Base-by-base conservation (phyloP, 2,797 vertebrate genomes). In the Dromococcyx pavoninus region DNA sequence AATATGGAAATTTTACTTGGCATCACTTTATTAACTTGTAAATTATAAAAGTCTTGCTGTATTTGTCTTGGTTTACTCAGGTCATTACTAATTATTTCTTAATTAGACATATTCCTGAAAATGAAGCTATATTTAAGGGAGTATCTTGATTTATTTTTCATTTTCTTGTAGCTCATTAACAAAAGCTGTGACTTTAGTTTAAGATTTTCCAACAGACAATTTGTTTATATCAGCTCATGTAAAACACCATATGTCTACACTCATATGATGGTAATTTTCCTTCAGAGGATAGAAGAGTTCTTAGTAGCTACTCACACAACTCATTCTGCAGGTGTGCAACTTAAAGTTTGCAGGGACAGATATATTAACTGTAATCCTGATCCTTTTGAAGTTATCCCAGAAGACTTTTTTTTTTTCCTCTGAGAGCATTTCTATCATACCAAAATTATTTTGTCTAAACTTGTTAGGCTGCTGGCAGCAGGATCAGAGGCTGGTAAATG, bases 1-100 rank as follows among this genome's bases (percentile, higher is more conserved):
- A 30, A 32, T 84, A 69, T 17, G 56, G 44, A 71, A 60, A 48
- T 65, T 85, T 54, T 64, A 33, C 17, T 64, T 76, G 67, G 17
- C 41, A 60, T 27, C 4, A 3, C 78, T 82, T 87, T 90, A 19
- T 43, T 73, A 73, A 37, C 25, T 15, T 16, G 23, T 19, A 61
- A 53, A 51, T 41, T 18, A 51, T 25, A 50, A 51, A 90, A 76
- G 17, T 60, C 60, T 78, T 86, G 14, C 25, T 92, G 13, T 56
- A 15, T 76, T 91, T 91, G 28, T 87, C 53, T 67, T 44, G 18
- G 7, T 89, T 93, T 93, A 60, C 58, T 72, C 50, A 32, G 56
- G 74, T 91, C 80, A 65, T 50, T 82, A 58, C 33, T 67, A 81
- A 85, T 93, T 79, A 79, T 79, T 81, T 72, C 64, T 77, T 88